These are phyloP conservation scores for Arrhamphus sclerolepis DNA, from an alignment of 2,797 vertebrate species.

Conservation along the genomic window DNA sequence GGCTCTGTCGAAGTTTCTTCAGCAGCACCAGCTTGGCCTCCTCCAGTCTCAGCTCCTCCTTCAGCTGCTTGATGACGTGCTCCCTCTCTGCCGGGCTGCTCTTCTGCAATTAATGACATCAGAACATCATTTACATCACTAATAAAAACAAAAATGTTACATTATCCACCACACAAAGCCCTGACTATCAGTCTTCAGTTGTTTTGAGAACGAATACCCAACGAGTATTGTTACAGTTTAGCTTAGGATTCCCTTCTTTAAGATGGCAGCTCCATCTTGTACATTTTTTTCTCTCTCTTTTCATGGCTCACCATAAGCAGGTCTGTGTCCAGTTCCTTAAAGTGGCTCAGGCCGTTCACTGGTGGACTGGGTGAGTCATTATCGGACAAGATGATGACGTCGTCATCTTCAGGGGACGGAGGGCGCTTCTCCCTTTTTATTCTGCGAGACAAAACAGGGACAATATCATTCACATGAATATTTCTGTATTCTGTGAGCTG, in stretches of 20 bases:
- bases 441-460: constrained; percentile 65
- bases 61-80: constrained; percentile 90
- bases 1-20: constrained; percentile 95
- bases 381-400: constrained; percentile 92
- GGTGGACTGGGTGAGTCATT: constrained; percentile 89
- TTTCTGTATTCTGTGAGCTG: background rate
- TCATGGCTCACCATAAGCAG: constrained; percentile 87
- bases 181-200: too few species aligned
- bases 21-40: constrained; percentile 94
- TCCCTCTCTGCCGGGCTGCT: constrained; percentile 80
- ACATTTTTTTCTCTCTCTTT: background rate
- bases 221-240: too few species aligned
- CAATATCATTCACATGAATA: background rate
- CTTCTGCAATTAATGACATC: constrained; percentile 65
- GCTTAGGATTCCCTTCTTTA: too few species aligned
- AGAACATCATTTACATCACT: constrained; percentile 36
- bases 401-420: constrained; percentile 85
- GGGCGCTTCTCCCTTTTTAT: constrained; percentile 85
- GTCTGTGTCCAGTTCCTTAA: constrained; percentile 86
- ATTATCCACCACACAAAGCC: too few species aligned
- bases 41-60: constrained; percentile 92
- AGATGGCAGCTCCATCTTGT: background rate
- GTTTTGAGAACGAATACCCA: too few species aligned
- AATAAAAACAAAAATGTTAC: background rate
- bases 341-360: constrained; percentile 86